Percentiles rank a stretch among this genome's conserved stretches.
Evolutionary conservation across 2,113 vertebrate species (phyloP).

Genomic region (Hemibagrus wyckioides): DNA sequence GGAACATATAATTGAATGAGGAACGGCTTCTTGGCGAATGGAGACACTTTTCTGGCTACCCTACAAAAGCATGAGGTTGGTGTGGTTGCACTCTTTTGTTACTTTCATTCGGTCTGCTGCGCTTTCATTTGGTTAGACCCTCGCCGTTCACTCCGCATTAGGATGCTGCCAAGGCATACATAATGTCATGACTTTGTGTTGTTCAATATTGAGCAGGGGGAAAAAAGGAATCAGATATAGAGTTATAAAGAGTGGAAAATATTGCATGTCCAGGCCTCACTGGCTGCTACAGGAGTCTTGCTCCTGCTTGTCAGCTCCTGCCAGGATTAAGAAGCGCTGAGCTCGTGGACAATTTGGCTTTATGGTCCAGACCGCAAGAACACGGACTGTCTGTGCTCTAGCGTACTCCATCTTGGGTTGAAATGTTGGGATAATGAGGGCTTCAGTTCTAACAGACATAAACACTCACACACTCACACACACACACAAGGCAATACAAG

Average conservation of each 20-base stretch:
- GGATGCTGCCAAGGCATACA: constrained; percentile 59
- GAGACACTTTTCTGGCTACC: constrained; percentile 69
- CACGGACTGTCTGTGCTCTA: constrained; percentile 36
- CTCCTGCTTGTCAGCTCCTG: constrained; percentile 56
- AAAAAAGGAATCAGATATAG: constrained; percentile 61
- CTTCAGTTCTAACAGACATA: neutral
- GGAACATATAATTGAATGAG: constrained; percentile 75
- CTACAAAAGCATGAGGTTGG: constrained; percentile 61
- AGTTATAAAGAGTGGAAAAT: constrained; percentile 68
- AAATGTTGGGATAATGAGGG: constrained; percentile 19
- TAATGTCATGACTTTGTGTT: constrained; percentile 69
- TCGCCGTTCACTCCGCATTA: constrained; percentile 52
- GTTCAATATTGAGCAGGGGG: constrained; percentile 58
- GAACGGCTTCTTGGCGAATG: constrained; percentile 63
- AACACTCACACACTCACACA: constrained; percentile 14
- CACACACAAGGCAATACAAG: neutral
- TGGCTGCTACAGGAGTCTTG: constrained; percentile 49
- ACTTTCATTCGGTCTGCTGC: constrained; percentile 58
- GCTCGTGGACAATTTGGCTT: constrained; percentile 54
- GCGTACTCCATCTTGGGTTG: constrained; percentile 27
- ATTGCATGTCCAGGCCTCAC: constrained; percentile 59
- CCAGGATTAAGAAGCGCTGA: constrained; percentile 61
- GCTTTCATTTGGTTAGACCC: constrained; percentile 62
- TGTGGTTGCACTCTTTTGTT: constrained; percentile 53
- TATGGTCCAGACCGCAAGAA: constrained; percentile 45